Evolutionary conservation across 2,888 invertebrate species (phyloP), one percentile per base, ranked within the genome.

Genomic region (Muscina levida): DNA sequence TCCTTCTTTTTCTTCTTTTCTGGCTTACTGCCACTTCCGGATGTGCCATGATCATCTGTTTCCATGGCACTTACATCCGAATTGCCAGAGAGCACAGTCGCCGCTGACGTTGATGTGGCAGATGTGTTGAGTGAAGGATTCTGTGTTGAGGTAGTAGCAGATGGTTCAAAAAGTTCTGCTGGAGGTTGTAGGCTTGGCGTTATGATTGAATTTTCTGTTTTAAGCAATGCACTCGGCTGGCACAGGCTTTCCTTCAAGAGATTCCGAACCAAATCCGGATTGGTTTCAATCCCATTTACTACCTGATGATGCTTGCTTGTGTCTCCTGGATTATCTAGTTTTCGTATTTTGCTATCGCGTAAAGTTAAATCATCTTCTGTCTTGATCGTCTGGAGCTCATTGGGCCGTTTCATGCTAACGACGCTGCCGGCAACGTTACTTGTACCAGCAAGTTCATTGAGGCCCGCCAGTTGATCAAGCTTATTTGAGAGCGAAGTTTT

Each of bases 1-100:
- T 95, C 94, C 85, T 93, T 93, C 88, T 95, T 95, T 89, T 95
- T 95, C 85, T 95, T 95, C 86, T 91, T 91, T 74, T 90, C 91
- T 0, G 85, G 83, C 76, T 88, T 89, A 72, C 84, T 80, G 24
- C 82, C 62, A 62, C 62, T 62, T 13, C 44, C 77, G 22, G 72
- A 44, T 56, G 44, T 72, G 0, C 59, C 66, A 22, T 72, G 65
- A 0, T 82, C 83, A 31, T 79, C 79, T 0, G 67, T 74, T 24
- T 77, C 82, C 81, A 82, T 78, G 8, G 74, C 70, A 22, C 74
- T 75, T 15, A 75, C 57, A 44, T 72, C 72, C 1, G 82, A 53
- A 48, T 77, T 77, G 26, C 59, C 59, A 4, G 75, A 73, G 17
- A 77, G 68, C 62, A 48, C 80, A 72, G 56, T 72, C 19, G 65